A percentile compares a stretch with the other conserved stretches of the same genome.
phyloP scores from a whole-genome alignment of 2,888 invertebrate species.

The Halictus ligatus region DNA sequence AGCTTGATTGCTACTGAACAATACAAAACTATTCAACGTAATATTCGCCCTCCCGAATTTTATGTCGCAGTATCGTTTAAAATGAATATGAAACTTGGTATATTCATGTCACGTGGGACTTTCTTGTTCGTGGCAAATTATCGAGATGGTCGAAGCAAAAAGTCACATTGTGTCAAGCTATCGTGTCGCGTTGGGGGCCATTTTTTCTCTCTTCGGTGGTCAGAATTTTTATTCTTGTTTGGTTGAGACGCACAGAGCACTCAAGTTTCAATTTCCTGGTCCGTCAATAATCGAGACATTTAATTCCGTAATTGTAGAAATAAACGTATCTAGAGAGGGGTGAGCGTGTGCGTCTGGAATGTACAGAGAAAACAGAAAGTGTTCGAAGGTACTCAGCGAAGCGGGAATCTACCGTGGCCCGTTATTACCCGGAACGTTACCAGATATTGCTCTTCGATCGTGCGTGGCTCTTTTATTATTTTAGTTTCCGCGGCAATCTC shows the following conservation, averaged over 20 bases:
- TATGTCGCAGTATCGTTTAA: too few species aligned
- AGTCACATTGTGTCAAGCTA: too few species aligned
- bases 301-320: slow-evolving; percentile 11
- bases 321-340: slow-evolving; percentile 12
- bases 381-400: slow-evolving; percentile 24
- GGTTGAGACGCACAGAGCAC: not conserved
- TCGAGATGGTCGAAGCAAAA: too few species aligned
- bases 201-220: not conserved
- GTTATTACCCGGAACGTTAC: slow-evolving; percentile 57
- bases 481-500: slow-evolving; percentile 64
- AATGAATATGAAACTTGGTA: not conserved
- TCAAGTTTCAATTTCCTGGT: slow-evolving; percentile 1
- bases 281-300: not conserved
- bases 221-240: not conserved
- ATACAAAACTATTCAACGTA: too few species aligned
- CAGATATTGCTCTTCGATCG: slow-evolving; percentile 65
- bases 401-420: slow-evolving; percentile 27
- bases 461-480: slow-evolving; percentile 69
- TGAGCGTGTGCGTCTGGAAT: not conserved
- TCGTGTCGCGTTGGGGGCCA: not conserved
- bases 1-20: too few species aligned
- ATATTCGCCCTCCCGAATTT: too few species aligned
- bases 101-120: not conserved
- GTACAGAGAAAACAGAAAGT: slow-evolving; percentile 22
- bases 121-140: not conserved